These are phyloP conservation scores for Agrypnus murinus DNA, from an alignment of 2,888 invertebrate species.

Conservation along the genomic window DNA sequence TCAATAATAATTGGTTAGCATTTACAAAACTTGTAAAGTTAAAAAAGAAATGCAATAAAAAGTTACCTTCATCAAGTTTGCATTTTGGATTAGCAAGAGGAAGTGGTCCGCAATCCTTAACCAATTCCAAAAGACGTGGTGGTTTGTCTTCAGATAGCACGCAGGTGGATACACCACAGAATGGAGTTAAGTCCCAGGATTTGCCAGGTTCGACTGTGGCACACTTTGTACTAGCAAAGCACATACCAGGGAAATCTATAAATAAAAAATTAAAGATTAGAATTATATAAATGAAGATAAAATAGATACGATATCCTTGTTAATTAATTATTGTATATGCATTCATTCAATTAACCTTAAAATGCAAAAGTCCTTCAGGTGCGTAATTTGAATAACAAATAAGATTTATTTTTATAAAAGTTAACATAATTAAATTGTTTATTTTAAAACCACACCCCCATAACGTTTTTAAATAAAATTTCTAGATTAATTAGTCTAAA, in stretches of 20 bases:
- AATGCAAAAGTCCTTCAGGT: too few species aligned
- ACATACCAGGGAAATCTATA: constrained; percentile 92
- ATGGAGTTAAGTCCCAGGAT: constrained; percentile 89
- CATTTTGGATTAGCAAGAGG: constrained; percentile 91
- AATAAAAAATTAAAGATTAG: constrained; percentile 54
- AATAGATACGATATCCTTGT: too few species aligned
- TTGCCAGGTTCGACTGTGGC: constrained; percentile 90
- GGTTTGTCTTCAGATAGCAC: constrained; percentile 85
- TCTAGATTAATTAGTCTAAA: too few species aligned
- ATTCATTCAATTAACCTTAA: background rate
- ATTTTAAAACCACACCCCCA: background rate
- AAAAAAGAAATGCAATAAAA: background rate
- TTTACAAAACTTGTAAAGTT: constrained; percentile 3
- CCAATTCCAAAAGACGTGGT: constrained; percentile 85
- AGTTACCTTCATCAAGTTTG: constrained; percentile 80
- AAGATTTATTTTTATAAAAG: background rate
- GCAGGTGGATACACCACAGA: constrained; percentile 94
- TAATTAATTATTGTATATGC: too few species aligned
- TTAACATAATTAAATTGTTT: background rate
- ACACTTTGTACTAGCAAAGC: constrained; percentile 92
- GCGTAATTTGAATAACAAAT: too few species aligned
- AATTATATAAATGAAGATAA: constrained; percentile 1
- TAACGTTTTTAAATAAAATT: too few species aligned
- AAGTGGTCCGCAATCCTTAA: constrained; percentile 92
- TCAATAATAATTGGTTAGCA: constrained; percentile 3